These are phyloP conservation scores for Nysson spinosus DNA, from an alignment of 2,888 invertebrate genomes.

Conservation along the genomic window DNA sequence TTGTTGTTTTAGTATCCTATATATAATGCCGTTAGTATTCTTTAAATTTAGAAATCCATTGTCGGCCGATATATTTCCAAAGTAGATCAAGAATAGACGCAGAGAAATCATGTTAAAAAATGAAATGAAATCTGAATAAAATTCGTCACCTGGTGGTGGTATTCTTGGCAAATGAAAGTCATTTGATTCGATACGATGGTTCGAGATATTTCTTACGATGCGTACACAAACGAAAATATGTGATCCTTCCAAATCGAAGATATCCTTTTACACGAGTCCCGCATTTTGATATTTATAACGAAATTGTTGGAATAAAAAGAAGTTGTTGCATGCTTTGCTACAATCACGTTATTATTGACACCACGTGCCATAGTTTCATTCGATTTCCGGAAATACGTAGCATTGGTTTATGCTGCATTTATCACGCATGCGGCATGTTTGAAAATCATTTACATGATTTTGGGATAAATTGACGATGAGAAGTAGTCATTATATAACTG, in stretches of 20 bases:
- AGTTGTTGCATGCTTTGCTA: constrained; percentile 33
- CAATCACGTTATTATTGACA: too few species aligned
- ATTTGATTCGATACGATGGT: too few species aligned
- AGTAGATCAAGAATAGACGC: too few species aligned
- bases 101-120: too few species aligned
- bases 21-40: too few species aligned
- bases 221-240: constrained; percentile 2
- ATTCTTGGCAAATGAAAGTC: constrained; percentile 1
- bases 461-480: too few species aligned
- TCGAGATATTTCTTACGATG: too few species aligned
- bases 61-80: background rate
- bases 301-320: constrained; percentile 34
- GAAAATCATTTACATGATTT: too few species aligned
- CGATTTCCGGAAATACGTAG: background rate
- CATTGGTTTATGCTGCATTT: background rate
- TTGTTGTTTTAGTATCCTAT: background rate
- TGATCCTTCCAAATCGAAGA: constrained; percentile 1
- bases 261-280: background rate
- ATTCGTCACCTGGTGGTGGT: constrained; percentile 8
- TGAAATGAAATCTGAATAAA: too few species aligned
- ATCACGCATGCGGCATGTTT: background rate
- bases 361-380: too few species aligned
- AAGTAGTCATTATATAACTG: too few species aligned
- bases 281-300: constrained; percentile 22
- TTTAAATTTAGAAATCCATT: background rate